Percentiles rank a stretch among this genome's conserved stretches.
These are phyloP conservation scores for Palaemon carinicauda DNA, from an alignment of 1,140 invertebrate genomes.

Conservation along the genomic window DNA sequence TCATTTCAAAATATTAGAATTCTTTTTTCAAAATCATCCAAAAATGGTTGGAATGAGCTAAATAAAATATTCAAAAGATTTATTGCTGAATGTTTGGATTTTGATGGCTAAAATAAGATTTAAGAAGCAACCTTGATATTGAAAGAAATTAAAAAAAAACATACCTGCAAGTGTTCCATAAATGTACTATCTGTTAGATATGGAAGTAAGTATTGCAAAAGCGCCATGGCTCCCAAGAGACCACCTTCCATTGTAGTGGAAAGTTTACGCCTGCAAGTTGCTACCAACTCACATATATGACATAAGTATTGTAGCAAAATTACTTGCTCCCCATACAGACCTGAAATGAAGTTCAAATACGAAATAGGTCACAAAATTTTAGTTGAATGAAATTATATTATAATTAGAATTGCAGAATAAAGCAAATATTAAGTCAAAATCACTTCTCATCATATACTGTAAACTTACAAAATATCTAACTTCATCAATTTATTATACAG, in stretches of 20 bases:
- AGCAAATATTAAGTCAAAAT: too few relatives aligned
- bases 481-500: too few relatives aligned
- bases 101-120: too few relatives aligned
- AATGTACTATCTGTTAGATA: conserved; percentile 84
- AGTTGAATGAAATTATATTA: background rate
- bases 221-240: conserved; percentile 82
- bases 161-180: conserved; percentile 84
- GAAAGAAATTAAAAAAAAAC: background rate
- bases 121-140: too few relatives aligned
- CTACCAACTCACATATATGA: conserved; percentile 82
- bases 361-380: conserved; percentile 2
- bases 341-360: conserved; percentile 64
- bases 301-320: conserved; percentile 94
- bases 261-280: conserved; percentile 78
- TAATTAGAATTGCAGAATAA: too few relatives aligned
- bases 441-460: too few relatives aligned
- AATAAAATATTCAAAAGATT: too few relatives aligned
- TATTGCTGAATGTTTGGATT: too few relatives aligned
- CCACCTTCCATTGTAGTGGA: conserved; percentile 87
- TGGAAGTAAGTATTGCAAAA: conserved; percentile 71
- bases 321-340: conserved; percentile 90
- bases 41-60: too few relatives aligned
- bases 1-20: too few relatives aligned
- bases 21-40: too few relatives aligned
- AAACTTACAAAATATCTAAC: too few relatives aligned